Evolutionary conservation across 30 jellyfish, hydroid and myxozoan species (phyloP), one percentile per base, ranked within the genome.

Genomic region (Sanderia malayensis): DNA sequence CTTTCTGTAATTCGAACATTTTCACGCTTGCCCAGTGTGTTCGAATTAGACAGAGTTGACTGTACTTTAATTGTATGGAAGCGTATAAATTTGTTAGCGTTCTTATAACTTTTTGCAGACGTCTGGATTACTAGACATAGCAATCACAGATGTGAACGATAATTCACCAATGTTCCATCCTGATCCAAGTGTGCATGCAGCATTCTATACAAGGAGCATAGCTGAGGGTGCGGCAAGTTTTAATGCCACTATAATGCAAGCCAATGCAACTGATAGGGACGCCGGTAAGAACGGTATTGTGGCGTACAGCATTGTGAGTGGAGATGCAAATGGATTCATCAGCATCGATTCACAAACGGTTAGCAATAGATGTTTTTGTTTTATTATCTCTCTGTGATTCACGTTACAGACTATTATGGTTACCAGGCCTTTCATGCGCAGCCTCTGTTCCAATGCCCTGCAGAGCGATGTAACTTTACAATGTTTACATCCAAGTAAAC

Each of bases 261-360:
- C 57, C 79, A 76, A 76, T 67, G 96, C 96, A 2, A 86, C 96
- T 1, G 96, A 86, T 61, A 59, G 80, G 8, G 96, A 86, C 64
- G 44, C 31, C n/a, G 88, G 88, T 11, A 52, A n/a, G 41, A 79
- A 79, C 26, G 96, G 84, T 11, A 57, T 13, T 28, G 66, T 86
- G 30, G 58, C 15, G 31, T 86, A 86, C 67, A 46, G 81, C 33
- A 77, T 86, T 1, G 27, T 61, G 26, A 33, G 58, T 34, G 86
- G 92, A 22, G 47, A 85, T 28, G 62, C 31, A 25, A 34, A 41
- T 6, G 70, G 67, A 2, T 34, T 49, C 46, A 77, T 86, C 62
- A 20, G 55, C 19, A 79, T 86, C 58, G 82, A 86, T 52, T 22
- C 49, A 44, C 82, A 37, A 46, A 77, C 87, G 59, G 88, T 84